Evolutionary conservation across 1,140 invertebrate species (phyloP).

Genomic region (Chelonus insularis): DNA sequence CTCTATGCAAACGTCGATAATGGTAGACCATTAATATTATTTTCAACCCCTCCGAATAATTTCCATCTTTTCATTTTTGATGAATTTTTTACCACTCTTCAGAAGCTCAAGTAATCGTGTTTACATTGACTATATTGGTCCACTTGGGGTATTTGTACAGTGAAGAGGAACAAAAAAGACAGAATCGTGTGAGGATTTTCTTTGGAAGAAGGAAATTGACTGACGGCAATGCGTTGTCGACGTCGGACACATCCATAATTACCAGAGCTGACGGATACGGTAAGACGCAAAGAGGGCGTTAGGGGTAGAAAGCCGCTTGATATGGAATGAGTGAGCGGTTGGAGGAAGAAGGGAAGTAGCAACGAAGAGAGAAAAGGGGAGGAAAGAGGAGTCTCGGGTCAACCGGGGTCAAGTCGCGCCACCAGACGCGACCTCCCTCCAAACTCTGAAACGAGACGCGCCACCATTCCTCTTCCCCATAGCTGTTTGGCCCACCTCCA

Average conservation of each 20-base stretch:
- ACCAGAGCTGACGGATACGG: conserved; percentile 51
- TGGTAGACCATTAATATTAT: not conserved
- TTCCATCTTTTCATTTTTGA: not conserved
- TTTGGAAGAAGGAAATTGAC: too few relatives aligned
- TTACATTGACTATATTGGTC: too few relatives aligned
- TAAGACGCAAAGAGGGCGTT: conserved; percentile 47
- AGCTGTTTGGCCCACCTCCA: conserved; percentile 19
- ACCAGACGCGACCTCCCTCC: conserved; percentile 46
- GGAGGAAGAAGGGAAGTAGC: conserved; percentile 17
- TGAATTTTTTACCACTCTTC: not conserved
- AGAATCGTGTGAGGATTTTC: too few relatives aligned
- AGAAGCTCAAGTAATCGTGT: too few relatives aligned
- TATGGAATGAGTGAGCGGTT: conserved; percentile 17
- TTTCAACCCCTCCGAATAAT: not conserved
- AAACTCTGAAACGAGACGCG: conserved; percentile 3
- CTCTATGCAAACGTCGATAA: not conserved
- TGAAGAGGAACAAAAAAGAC: too few relatives aligned
- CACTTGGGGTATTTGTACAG: too few relatives aligned
- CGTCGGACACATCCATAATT: conserved; percentile 60
- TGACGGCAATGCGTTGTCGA: conserved; percentile 35
- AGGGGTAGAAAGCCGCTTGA: conserved; percentile 32
- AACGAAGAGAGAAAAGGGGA: conserved; percentile 26
- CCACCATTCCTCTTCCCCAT: conserved; percentile 20
- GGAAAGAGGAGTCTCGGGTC: conserved; percentile 49
- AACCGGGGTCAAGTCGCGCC: conserved; percentile 58